Percentiles rank a stretch among this genome's conserved stretches.
Evolutionary conservation across 30 jellyfish, hydroid and myxozoan genomes (phyloP).

Genomic region (Pelagia noctiluca): DNA sequence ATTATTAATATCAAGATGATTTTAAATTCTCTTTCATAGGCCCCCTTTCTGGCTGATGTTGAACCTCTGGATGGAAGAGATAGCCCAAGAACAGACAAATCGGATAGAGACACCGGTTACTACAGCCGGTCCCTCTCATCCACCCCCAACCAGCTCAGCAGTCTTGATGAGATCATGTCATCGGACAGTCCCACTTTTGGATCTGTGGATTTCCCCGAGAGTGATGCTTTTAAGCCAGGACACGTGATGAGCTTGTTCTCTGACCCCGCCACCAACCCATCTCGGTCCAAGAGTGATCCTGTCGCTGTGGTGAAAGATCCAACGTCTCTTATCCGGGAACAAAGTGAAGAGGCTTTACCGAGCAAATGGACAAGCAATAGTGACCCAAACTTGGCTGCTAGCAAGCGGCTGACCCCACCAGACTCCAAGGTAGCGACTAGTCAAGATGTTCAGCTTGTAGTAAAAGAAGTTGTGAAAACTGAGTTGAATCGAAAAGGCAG

Average conservation of each 20-base stretch:
- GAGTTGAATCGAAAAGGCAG: conserved; percentile 54
- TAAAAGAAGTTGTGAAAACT: conserved; percentile 19
- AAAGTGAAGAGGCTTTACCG: conserved; percentile 16
- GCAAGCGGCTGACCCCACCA: conserved; percentile 22
- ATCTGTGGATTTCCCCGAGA: conserved; percentile 31
- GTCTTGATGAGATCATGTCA: conserved; percentile 77
- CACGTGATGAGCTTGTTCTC: conserved; percentile 46
- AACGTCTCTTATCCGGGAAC: conserved; percentile 28
- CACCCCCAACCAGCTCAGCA: conserved; percentile 81
- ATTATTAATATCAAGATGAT: background rate
- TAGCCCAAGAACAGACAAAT: conserved; percentile 69
- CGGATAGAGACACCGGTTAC: conserved; percentile 81
- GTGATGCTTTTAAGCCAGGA: conserved; percentile 36
- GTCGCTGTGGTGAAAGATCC: conserved; percentile 25
- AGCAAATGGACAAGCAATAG: conserved; percentile 73
- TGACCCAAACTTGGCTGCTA: conserved; percentile 70
- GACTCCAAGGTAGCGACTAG: conserved; percentile 32
- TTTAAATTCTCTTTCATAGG: background rate
- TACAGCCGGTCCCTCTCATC: conserved; percentile 74
- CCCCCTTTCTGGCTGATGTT: conserved; percentile 49
- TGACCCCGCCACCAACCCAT: conserved; percentile 18
- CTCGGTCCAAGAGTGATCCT: conserved; percentile 74
- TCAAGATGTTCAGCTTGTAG: conserved; percentile 42
- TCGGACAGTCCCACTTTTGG: conserved; percentile 68
- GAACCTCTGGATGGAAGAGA: conserved; percentile 78